phyloP scores from a whole-genome alignment of 2,888 invertebrate genomes.

The Limnephilus marmoratus region DNA sequence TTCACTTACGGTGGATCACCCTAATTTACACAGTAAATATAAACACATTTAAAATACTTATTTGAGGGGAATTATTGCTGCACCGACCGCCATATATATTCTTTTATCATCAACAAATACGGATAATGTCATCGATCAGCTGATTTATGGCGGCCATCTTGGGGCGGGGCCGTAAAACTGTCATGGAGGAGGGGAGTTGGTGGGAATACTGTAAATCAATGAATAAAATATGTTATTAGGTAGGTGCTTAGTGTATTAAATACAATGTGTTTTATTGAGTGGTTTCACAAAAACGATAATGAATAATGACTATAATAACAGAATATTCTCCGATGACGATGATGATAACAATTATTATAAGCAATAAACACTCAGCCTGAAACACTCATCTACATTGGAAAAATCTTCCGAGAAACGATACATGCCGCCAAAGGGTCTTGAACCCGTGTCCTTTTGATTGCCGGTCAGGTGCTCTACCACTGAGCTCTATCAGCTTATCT shows the following conservation, averaged over 20 bases:
- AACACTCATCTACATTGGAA: too few species aligned
- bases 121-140: neutral
- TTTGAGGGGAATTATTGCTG: neutral
- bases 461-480: too few species aligned
- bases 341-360: too few species aligned
- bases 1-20: neutral
- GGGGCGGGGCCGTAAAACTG: conserved; percentile 6
- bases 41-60: neutral
- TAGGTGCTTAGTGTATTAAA: neutral
- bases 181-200: neutral
- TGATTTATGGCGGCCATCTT: conserved; percentile 22
- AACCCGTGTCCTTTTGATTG: too few species aligned
- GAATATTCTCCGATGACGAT: too few species aligned
- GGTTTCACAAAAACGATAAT: too few species aligned
- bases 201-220: neutral
- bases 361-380: too few species aligned
- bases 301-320: too few species aligned
- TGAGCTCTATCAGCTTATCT: too few species aligned
- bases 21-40: neutral
- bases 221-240: neutral
- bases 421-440: too few species aligned
- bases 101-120: neutral
- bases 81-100: neutral
- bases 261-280: neutral
- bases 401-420: too few species aligned